These are phyloP conservation scores for Ovis canadensis DNA, from an alignment of 2,113 vertebrate genomes.

Conservation along the genomic window DNA sequence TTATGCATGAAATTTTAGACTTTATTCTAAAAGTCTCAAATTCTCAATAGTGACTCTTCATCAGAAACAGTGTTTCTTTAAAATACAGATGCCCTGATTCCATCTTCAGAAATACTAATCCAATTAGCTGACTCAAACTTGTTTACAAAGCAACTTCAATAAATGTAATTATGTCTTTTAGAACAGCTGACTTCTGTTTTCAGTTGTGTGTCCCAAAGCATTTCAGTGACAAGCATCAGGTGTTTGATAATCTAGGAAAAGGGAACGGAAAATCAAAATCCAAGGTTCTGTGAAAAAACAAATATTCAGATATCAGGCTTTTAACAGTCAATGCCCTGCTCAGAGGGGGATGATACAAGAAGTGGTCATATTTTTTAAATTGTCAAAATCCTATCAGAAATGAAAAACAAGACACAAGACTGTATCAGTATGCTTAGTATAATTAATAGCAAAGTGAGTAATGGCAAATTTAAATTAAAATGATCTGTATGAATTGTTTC, in stretches of 20 bases:
- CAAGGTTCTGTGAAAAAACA: background rate
- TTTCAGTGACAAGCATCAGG: background rate
- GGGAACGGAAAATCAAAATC: background rate
- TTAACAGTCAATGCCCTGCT: background rate
- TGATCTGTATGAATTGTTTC: background rate
- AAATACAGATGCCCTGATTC: background rate
- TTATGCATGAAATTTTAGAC: background rate
- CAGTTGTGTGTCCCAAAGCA: background rate
- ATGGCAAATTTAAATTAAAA: constrained; percentile 20
- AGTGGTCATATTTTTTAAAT: background rate
- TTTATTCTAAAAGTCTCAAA: background rate
- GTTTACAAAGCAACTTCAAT: background rate
- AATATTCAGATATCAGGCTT: background rate
- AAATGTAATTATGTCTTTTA: background rate
- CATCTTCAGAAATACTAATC: background rate
- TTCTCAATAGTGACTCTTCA: background rate
- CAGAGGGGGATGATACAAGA: background rate
- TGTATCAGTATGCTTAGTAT: background rate
- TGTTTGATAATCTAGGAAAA: background rate
- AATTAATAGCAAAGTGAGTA: background rate
- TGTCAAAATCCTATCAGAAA: background rate
- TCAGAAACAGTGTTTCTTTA: background rate
- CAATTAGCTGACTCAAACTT: background rate
- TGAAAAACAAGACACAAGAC: background rate
- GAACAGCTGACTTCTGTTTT: background rate